phyloP scores from a whole-genome alignment of 2,888 invertebrate genomes.

The Cepaea hortensis region DNA sequence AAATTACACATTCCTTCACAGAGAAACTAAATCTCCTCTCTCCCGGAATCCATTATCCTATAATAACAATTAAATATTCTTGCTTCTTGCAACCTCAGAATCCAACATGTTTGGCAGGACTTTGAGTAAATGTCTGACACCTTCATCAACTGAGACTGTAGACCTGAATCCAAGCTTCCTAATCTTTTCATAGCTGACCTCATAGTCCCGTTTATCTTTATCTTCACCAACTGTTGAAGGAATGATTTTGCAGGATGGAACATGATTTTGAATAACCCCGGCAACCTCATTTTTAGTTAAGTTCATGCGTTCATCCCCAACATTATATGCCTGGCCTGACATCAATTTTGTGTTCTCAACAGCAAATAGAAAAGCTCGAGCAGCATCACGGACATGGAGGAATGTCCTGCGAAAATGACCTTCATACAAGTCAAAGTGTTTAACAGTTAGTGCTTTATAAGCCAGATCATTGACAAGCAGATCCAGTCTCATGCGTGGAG shows the following conservation, averaged over 20 bases:
- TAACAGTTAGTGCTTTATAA: conserved; percentile 67
- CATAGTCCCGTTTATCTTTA: conserved; percentile 75
- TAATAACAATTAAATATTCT: conserved; percentile 57
- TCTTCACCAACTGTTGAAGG: conserved; percentile 71
- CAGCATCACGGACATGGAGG: conserved; percentile 74
- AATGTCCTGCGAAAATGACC: conserved; percentile 74
- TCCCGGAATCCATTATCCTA: background rate
- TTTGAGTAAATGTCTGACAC: conserved; percentile 70
- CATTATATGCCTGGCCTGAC: conserved; percentile 73
- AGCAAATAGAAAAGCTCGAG: conserved; percentile 73
- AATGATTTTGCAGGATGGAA: conserved; percentile 68
- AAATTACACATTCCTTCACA: conserved; percentile 3
- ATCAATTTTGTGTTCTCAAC: conserved; percentile 70
- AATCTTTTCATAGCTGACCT: conserved; percentile 74
- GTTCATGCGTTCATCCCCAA: conserved; percentile 75
- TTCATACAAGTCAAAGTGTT: conserved; percentile 73
- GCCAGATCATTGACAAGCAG: conserved; percentile 75
- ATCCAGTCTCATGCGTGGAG: conserved; percentile 74
- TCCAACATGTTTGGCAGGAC: conserved; percentile 67
- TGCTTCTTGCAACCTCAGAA: conserved; percentile 58
- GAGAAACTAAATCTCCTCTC: background rate
- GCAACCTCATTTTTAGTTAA: conserved; percentile 74
- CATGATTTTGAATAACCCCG: conserved; percentile 64
- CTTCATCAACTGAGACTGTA: conserved; percentile 71
- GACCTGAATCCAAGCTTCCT: conserved; percentile 70